Percentiles rank a stretch among this genome's conserved stretches.
These are phyloP conservation scores for Sylvilagus bachmani DNA, from an alignment of 2,113 vertebrate species.

Conservation along the genomic window DNA sequence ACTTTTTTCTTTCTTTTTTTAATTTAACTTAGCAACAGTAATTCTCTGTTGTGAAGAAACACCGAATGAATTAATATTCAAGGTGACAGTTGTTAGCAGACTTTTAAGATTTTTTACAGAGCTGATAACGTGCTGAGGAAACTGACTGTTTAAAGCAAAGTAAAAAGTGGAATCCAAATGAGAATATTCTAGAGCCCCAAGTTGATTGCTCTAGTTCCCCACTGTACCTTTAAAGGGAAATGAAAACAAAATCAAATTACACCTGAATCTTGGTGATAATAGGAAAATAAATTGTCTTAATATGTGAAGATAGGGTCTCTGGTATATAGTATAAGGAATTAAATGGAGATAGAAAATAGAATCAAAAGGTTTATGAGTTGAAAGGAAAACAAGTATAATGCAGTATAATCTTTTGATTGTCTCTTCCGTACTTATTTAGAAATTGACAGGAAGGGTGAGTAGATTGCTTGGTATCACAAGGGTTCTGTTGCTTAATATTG, in stretches of 20 bases:
- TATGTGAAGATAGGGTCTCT: not conserved
- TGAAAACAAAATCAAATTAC: slow-evolving; percentile 52
- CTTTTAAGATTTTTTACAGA: slow-evolving; percentile 27
- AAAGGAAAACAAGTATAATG: not conserved
- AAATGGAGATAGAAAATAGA: slow-evolving; percentile 51
- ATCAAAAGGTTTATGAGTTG: slow-evolving; percentile 17
- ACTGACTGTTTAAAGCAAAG: slow-evolving; percentile 52
- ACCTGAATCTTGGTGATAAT: slow-evolving; percentile 32
- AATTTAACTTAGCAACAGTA: slow-evolving; percentile 61
- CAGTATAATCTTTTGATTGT: not conserved
- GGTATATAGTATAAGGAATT: not conserved
- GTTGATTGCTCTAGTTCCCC: not conserved
- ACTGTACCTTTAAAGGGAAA: not conserved
- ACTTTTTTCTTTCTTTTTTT: slow-evolving; percentile 61
- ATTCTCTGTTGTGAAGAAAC: slow-evolving; percentile 70
- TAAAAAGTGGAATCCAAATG: slow-evolving; percentile 34
- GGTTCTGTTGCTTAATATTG: slow-evolving; percentile 16
- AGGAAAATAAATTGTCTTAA: slow-evolving; percentile 45
- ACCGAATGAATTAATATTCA: slow-evolving; percentile 78
- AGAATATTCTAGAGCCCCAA: slow-evolving; percentile 28
- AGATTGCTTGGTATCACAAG: not conserved
- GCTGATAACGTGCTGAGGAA: slow-evolving; percentile 60
- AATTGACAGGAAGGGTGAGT: not conserved
- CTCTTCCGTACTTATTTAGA: slow-evolving; percentile 1
- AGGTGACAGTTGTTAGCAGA: slow-evolving; percentile 63